phyloP scores from a whole-genome alignment of 2,888 invertebrate species.

The Scaptomyza caliginosa region DNA sequence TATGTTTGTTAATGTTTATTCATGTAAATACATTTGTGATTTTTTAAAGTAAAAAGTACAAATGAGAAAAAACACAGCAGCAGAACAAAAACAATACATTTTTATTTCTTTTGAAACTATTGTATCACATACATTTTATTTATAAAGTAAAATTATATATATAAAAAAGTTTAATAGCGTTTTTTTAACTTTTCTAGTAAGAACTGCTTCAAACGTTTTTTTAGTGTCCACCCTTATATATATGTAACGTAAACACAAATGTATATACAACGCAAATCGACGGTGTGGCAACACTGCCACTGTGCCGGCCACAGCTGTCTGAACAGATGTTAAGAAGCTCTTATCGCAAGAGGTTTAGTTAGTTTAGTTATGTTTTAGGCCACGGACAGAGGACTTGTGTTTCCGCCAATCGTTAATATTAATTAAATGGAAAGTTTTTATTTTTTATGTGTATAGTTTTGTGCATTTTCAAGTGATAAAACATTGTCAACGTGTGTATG shows the following conservation, averaged over 20 bases:
- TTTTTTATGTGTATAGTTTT: slow-evolving; percentile 5
- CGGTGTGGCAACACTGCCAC: slow-evolving; percentile 30
- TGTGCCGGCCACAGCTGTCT: slow-evolving; percentile 34
- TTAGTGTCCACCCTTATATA: too few species aligned
- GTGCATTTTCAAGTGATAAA: slow-evolving; percentile 4
- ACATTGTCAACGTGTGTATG: neutral
- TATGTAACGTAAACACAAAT: too few species aligned
- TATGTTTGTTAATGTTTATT: slow-evolving; percentile 41
- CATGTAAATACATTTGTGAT: too few species aligned
- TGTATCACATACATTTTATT: neutral
- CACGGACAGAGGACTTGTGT: slow-evolving; percentile 11
- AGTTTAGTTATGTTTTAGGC: slow-evolving; percentile 50
- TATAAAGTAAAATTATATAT: neutral
- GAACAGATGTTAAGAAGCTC: slow-evolving; percentile 43
- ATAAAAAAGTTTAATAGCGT: too few species aligned
- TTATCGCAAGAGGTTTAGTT: too few species aligned
- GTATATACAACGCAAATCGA: too few species aligned
- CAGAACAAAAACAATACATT: too few species aligned
- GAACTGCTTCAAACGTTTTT: too few species aligned
- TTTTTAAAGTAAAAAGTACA: too few species aligned
- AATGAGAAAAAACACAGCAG: too few species aligned
- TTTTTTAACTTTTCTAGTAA: too few species aligned
- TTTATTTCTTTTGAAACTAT: slow-evolving; percentile 13
- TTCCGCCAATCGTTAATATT: neutral
- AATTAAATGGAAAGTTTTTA: slow-evolving; percentile 41